phyloP scores from a whole-genome alignment of 2,113 vertebrate genomes.

The Globicephala melas region DNA sequence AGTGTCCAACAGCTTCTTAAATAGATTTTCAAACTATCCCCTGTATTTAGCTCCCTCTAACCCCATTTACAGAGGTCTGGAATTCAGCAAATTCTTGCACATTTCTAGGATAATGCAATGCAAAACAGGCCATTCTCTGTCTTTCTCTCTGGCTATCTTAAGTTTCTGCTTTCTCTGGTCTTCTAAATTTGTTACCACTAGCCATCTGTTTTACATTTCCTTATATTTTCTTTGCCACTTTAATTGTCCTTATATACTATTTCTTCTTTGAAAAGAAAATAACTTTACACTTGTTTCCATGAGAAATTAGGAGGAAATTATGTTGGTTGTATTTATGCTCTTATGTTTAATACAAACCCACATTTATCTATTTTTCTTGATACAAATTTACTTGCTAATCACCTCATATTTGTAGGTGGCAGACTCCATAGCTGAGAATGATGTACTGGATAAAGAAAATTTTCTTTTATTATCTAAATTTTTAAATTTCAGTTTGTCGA shows the following conservation, averaged over 20 bases:
- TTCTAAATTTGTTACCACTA: constrained; percentile 59
- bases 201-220: constrained; percentile 57
- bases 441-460: neutral
- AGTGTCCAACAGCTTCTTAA: neutral
- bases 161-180: constrained; percentile 50
- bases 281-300: neutral
- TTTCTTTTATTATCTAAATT: neutral
- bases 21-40: neutral
- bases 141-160: constrained; percentile 50
- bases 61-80: neutral
- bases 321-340: neutral
- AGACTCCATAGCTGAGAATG: neutral
- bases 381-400: neutral
- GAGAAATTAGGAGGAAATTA: neutral
- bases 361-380: neutral
- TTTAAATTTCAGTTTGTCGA: neutral
- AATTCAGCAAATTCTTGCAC: neutral
- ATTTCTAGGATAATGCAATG: constrained; percentile 45
- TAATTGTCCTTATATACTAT: constrained; percentile 47
- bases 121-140: constrained; percentile 38
- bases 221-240: constrained; percentile 1
- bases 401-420: neutral
- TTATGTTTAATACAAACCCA: neutral
- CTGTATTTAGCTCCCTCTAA: neutral
- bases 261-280: neutral